These are phyloP conservation scores for Cordylochernes scorpioides DNA, from an alignment of 2,888 invertebrate species.

Conservation along the genomic window DNA sequence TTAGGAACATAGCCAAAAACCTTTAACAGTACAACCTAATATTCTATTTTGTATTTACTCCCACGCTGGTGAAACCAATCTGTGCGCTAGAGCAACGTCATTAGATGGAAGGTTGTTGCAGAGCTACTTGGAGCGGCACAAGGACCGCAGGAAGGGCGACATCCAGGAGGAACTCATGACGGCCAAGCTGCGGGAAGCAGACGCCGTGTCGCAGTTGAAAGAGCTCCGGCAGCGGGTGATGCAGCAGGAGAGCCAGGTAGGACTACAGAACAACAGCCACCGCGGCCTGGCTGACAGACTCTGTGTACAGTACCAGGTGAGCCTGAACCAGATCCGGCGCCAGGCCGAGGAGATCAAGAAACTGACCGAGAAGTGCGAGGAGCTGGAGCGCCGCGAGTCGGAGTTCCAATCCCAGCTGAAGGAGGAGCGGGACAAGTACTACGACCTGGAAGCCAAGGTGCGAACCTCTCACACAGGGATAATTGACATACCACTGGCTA, in stretches of 20 bases:
- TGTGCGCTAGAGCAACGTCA: no score
- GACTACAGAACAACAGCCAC: not conserved
- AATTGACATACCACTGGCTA: no score
- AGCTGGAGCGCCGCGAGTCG: constrained; percentile 40
- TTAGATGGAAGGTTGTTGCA: no score
- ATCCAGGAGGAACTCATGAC: constrained; percentile 91
- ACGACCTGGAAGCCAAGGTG: constrained; percentile 35
- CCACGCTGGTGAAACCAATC: no score
- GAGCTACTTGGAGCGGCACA: no score
- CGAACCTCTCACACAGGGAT: constrained; percentile 6
- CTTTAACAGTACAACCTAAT: no score
- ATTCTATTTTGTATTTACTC: no score
- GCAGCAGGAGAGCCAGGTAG: constrained; percentile 74
- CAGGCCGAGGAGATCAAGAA: constrained; percentile 79
- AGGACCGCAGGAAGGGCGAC: no score
- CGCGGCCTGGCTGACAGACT: constrained; percentile 1
- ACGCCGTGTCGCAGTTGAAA: constrained; percentile 73
- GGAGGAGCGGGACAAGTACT: constrained; percentile 51
- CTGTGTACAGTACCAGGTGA: constrained; percentile 26
- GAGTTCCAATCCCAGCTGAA: constrained; percentile 46
- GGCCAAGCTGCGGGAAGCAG: constrained; percentile 69
- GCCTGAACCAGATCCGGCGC: constrained; percentile 32
- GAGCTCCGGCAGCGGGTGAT: constrained; percentile 73
- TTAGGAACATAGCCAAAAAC: no score
- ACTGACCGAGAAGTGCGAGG: constrained; percentile 48